These are phyloP conservation scores for Laspeyria flexula DNA, from an alignment of 2,888 invertebrate genomes.

Conservation along the genomic window DNA sequence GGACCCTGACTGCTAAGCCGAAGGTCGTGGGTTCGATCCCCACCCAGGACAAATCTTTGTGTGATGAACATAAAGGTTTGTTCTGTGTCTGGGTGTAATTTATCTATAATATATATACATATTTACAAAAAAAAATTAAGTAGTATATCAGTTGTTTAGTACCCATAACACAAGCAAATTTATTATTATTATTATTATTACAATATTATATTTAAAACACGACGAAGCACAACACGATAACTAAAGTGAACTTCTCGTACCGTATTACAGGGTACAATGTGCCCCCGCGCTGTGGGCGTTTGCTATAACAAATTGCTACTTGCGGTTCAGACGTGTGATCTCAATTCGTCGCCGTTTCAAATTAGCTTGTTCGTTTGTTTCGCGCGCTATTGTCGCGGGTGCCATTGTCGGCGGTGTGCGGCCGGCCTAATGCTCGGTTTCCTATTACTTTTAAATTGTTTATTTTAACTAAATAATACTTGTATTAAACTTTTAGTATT, in stretches of 20 bases:
- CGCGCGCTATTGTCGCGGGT: conserved; percentile 35
- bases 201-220: too few species aligned
- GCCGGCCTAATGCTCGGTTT: conserved; percentile 49
- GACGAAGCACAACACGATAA: too few species aligned
- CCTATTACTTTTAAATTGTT: conserved; percentile 42
- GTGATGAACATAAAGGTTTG: too few species aligned
- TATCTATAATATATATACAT: too few species aligned
- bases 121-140: too few species aligned
- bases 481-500: not conserved
- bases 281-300: conserved; percentile 50
- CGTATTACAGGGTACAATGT: conserved; percentile 38
- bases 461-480: not conserved
- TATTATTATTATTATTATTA: too few species aligned
- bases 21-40: too few species aligned
- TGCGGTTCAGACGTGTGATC: conserved; percentile 56
- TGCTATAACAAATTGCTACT: conserved; percentile 63
- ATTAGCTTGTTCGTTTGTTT: conserved; percentile 60
- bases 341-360: conserved; percentile 52
- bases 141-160: too few species aligned
- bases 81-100: too few species aligned
- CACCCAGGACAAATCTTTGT: too few species aligned
- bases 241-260: conserved; percentile 15
- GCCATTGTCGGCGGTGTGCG: conserved; percentile 41
- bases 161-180: too few species aligned
- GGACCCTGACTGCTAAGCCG: too few species aligned